Evolutionary conservation across 1,140 invertebrate genomes (phyloP).

Genomic region (Penaeus indicus): DNA sequence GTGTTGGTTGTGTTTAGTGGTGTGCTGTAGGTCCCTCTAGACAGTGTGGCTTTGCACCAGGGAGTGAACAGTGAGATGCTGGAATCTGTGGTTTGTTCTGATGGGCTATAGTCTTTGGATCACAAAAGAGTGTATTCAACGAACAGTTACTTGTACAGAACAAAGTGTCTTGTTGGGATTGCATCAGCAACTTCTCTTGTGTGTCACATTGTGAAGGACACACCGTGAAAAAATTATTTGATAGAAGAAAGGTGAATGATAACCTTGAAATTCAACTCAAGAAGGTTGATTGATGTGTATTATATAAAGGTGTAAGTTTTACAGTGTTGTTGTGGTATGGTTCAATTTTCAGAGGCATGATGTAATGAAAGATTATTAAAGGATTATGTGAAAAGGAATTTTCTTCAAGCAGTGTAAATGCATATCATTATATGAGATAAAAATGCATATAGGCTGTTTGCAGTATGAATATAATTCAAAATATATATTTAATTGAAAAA

Average conservation of each 20-base stretch:
- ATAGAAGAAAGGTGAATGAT: constrained; percentile 6
- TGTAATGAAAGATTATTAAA: too few relatives aligned
- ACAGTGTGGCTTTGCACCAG: neutral
- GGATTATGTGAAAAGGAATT: too few relatives aligned
- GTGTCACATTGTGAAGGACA: constrained; percentile 37
- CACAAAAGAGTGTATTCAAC: constrained; percentile 20
- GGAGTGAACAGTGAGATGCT: constrained; percentile 28
- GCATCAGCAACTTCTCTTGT: constrained; percentile 39
- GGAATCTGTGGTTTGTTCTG: neutral
- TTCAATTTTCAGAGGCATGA: too few relatives aligned
- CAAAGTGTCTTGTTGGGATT: constrained; percentile 26
- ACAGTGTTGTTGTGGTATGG: too few relatives aligned
- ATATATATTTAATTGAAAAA: too few relatives aligned
- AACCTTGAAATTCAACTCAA: constrained; percentile 41
- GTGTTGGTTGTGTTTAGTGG: constrained; percentile 6
- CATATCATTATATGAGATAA: too few relatives aligned
- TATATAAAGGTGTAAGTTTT: constrained; percentile 39
- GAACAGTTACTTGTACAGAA: constrained; percentile 29
- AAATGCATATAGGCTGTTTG: too few relatives aligned
- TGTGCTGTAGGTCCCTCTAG: neutral
- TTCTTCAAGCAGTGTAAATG: too few relatives aligned
- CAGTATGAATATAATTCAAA: too few relatives aligned
- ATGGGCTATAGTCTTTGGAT: constrained; percentile 28
- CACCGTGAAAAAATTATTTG: constrained; percentile 1
- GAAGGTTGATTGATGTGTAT: constrained; percentile 12